Percentiles rank a stretch among this genome's conserved stretches.
Conservation (phyloP, 1,140 invertebrate genomes). For the Pogonomyrmex californicus region DNA sequence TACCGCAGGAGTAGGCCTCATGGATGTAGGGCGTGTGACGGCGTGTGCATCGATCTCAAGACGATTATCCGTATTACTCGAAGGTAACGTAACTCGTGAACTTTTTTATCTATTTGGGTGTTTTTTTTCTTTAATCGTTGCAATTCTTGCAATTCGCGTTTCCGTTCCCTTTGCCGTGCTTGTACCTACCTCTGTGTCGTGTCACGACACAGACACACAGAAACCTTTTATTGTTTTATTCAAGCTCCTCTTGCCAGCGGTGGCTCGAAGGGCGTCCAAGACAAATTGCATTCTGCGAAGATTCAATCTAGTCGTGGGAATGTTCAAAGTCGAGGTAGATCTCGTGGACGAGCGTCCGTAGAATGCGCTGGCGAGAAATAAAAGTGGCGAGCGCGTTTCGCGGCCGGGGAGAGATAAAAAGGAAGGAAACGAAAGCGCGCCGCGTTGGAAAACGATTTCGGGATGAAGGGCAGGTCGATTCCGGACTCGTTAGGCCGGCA, state of each 20-base stretch:
- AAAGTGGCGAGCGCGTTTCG: slow-evolving; percentile 18
- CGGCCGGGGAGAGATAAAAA: background rate
- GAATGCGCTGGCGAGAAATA: slow-evolving; percentile 1
- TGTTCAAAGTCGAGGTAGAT: slow-evolving; percentile 36
- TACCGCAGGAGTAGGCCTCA: background rate
- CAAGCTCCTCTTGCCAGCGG: background rate
- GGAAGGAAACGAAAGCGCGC: slow-evolving; percentile 19
- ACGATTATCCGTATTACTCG: background rate
- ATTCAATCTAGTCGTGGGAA: slow-evolving; percentile 54
- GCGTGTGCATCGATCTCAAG: background rate
- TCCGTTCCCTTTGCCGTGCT: background rate
- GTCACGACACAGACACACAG: background rate
- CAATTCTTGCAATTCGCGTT: background rate
- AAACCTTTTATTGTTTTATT: slow-evolving; percentile 42
- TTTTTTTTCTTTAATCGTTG: too few species aligned
- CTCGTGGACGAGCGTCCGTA: slow-evolving; percentile 8
- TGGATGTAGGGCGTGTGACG: background rate
- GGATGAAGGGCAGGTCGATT: slow-evolving; percentile 62
- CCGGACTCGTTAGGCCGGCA: slow-evolving; percentile 67
- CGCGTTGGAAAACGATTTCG: slow-evolving; percentile 34
- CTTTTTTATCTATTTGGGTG: slow-evolving; percentile 44
- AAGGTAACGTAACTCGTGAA: slow-evolving; percentile 26
- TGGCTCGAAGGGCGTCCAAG: slow-evolving; percentile 28
- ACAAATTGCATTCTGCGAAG: slow-evolving; percentile 54
- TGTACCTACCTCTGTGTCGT: background rate